Base-by-base conservation (phyloP, 2,113 vertebrate genomes). In the Lepus americanus region DNA sequence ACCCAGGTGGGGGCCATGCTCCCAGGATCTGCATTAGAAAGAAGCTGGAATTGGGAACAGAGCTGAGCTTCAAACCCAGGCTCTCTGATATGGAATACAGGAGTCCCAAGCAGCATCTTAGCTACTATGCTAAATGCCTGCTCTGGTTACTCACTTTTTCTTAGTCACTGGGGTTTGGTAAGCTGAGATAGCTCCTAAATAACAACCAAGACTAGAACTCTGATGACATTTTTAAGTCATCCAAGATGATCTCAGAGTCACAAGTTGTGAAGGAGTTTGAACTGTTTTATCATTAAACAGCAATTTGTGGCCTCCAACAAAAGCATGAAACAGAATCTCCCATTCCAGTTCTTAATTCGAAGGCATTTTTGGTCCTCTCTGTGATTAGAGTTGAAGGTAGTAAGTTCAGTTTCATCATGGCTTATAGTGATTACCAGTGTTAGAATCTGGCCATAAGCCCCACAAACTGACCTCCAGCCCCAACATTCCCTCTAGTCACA, bases 141-240 rank as follows among this genome's bases (percentile, higher is more conserved):
- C 44, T 44, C 44, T 44, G 44, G 6, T 44, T 44, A 87, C 14
- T 94, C n/a, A 25, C 9, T 51, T 67, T 73, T 82, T n/a, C 55
- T 77, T 87, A 90, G 10, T 85, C 66, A 73, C 20, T 64, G 88
- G 22, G 7, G 36, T n/a, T 72, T 82, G 29, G 8, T 61, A 25
- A 92, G n/a, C 31, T 89, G 19, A 77, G 36, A 84, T 85, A 85
- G 53, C 73, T 82, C 59, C 44, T 88, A 86, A 61, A 74, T 16
- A 77, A 31, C 51, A 66, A 17, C 27, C 53, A 96, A 25, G 49
- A 22, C 53, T 31, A 93, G 77, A 44, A 81, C 31, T 61, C 10
- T 66, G 51, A 70, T n/a, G 7, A 63, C 9, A 64, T 10, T 53
- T 84, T 89, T 51, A 77, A 89, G 44, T 72, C 31, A 83, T 94